phyloP scores from a whole-genome alignment of 2,113 vertebrate species.

The Eulacestoma nigropectus region DNA sequence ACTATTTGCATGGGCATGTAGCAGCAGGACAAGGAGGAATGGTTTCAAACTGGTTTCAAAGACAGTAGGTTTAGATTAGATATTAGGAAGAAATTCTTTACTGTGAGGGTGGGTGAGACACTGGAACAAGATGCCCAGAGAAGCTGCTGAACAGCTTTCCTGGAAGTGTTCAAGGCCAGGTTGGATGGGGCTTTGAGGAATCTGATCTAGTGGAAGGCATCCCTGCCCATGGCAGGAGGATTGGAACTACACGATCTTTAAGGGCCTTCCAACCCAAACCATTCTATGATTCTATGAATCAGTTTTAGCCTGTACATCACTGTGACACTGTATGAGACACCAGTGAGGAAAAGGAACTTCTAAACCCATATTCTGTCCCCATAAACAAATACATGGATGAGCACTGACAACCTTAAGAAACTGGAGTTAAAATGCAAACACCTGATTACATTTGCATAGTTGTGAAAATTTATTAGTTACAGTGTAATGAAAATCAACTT shows the following conservation, averaged over 20 bases:
- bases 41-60: background rate
- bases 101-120: background rate
- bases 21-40: background rate
- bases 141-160: background rate
- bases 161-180: background rate
- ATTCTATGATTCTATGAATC: background rate
- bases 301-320: background rate
- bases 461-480: constrained; percentile 68
- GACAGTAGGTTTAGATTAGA: background rate
- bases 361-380: background rate
- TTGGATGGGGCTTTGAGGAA: background rate
- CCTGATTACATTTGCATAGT: constrained; percentile 36
- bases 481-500: constrained; percentile 36
- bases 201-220: background rate
- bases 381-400: background rate
- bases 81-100: background rate
- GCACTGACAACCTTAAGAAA: background rate
- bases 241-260: background rate
- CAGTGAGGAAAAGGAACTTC: background rate
- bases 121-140: background rate
- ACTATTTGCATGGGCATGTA: background rate
- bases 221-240: background rate
- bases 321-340: background rate
- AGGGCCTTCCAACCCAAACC: background rate
- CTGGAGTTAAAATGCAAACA: background rate